Conservation (phyloP, 2,797 vertebrate species). For the Acanthurus tractus region DNA sequence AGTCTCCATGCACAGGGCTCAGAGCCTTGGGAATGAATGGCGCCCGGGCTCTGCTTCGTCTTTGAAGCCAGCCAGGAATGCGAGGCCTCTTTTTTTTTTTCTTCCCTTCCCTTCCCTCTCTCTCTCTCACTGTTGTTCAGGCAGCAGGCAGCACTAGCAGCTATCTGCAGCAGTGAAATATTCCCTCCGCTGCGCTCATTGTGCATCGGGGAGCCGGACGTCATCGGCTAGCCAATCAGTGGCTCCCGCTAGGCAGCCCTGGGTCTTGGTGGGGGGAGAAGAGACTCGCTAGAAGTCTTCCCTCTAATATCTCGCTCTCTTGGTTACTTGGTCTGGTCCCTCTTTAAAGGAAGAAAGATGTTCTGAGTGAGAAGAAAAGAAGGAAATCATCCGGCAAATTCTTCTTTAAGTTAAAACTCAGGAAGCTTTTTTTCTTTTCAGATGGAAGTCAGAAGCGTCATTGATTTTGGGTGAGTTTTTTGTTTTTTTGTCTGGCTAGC, state of each 20-base stretch:
- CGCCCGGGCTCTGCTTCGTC: constrained; percentile 81
- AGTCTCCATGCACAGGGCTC: constrained; percentile 83
- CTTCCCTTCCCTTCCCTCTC: background rate
- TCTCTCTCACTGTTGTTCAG: constrained; percentile 76
- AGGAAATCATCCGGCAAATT: constrained; percentile 33
- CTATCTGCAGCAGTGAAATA: constrained; percentile 84
- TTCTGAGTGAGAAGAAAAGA: constrained; percentile 47
- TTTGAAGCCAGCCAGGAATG: constrained; percentile 90
- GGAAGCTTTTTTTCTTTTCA: constrained; percentile 26
- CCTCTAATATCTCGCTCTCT: constrained; percentile 74
- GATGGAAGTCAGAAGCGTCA: constrained; percentile 55
- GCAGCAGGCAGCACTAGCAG: constrained; percentile 74
- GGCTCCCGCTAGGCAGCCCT: constrained; percentile 71
- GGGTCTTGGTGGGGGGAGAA: constrained; percentile 72
- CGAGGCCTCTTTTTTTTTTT: constrained; percentile 76
- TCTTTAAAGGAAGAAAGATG: constrained; percentile 63
- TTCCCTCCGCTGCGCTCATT: constrained; percentile 85
- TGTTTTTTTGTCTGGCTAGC: constrained; percentile 22
- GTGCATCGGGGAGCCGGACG: constrained; percentile 80
- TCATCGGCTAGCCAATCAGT: constrained; percentile 81
- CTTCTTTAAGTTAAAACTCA: constrained; percentile 21
- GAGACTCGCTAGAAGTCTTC: constrained; percentile 76
- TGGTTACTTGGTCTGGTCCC: constrained; percentile 69
- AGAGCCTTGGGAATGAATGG: constrained; percentile 87
- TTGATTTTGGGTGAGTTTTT: constrained; percentile 74